Evolutionary conservation across 2,888 invertebrate genomes (phyloP).

Genomic region (Meloe dianella): DNA sequence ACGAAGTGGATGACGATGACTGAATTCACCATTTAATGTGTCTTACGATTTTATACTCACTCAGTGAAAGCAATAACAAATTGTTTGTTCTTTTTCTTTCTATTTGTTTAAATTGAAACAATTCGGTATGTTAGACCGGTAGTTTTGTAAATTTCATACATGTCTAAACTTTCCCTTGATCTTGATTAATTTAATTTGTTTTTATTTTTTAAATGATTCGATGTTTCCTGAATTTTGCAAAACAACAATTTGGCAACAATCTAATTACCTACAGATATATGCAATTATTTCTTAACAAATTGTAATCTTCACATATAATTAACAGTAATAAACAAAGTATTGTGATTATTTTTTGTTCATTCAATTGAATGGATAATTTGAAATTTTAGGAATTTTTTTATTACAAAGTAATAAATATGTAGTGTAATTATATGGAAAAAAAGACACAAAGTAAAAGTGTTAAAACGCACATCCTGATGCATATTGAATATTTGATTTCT

Average conservation of each 20-base stretch:
- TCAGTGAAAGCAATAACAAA: not conserved
- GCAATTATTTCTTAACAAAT: not conserved
- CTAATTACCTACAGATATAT: not conserved
- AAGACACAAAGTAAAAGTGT: not conserved
- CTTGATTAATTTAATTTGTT: not conserved
- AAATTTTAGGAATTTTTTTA: not conserved
- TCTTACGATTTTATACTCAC: slow-evolving; percentile 8
- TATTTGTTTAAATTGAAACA: not conserved
- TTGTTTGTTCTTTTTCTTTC: not conserved
- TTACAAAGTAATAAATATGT: no score
- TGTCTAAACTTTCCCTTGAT: slow-evolving; percentile 1
- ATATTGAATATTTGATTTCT: not conserved
- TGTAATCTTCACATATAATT: no score
- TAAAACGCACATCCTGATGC: not conserved
- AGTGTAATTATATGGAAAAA: not conserved
- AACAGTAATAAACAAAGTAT: not conserved
- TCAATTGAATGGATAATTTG: not conserved
- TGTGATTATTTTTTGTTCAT: not conserved
- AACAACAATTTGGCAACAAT: not conserved
- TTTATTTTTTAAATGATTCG: not conserved
- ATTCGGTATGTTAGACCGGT: not conserved
- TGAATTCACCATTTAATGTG: slow-evolving; percentile 20
- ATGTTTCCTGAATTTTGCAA: not conserved
- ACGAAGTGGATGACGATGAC: slow-evolving; percentile 1
- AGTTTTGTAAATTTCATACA: not conserved